Conservation (phyloP, 1,140 invertebrate genomes). For the Thaumetopoea pityocampa region DNA sequence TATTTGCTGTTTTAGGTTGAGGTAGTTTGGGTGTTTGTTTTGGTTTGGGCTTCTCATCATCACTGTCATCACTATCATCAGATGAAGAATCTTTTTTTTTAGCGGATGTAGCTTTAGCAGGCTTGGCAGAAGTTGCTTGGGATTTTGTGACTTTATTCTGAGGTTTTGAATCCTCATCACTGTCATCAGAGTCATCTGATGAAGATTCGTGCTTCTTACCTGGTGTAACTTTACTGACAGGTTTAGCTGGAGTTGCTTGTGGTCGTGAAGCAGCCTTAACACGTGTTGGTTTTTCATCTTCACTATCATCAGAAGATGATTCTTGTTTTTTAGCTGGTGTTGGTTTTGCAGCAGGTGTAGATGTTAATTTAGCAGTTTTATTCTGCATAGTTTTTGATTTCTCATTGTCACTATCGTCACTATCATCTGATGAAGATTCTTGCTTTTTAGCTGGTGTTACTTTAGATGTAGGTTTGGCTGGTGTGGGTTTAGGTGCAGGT, state of each 20-base stretch:
- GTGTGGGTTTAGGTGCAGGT: slow-evolving; percentile 12
- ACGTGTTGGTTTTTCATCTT: not conserved
- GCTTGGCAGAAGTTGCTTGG: slow-evolving; percentile 23
- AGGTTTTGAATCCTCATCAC: slow-evolving; percentile 28
- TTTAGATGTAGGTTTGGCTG: slow-evolving; percentile 8
- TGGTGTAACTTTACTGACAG: slow-evolving; percentile 10
- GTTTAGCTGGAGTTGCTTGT: slow-evolving; percentile 2
- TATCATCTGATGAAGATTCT: slow-evolving; percentile 11
- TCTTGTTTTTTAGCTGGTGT: slow-evolving; percentile 18
- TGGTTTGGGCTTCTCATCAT: slow-evolving; percentile 24
- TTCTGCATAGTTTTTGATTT: no score
- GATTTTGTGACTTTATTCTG: slow-evolving; percentile 18
- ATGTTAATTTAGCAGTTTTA: no score
- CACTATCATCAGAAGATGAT: slow-evolving; percentile 7
- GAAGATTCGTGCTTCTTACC: slow-evolving; percentile 32
- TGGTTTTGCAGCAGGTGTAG: slow-evolving; percentile 8
- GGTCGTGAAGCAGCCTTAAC: not conserved
- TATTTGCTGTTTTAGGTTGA: no score
- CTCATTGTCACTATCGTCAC: not conserved
- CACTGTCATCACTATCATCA: slow-evolving; percentile 32
- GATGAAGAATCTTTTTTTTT: slow-evolving; percentile 33
- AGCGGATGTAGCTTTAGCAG: slow-evolving; percentile 15
- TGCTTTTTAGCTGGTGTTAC: slow-evolving; percentile 17
- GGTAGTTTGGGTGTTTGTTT: no score
- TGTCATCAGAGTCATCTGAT: slow-evolving; percentile 29